A percentile compares a stretch with the other conserved stretches of the same genome.
Evolutionary conservation across 2,797 vertebrate species (phyloP).

Genomic region (Melanogrammus aeglefinus): DNA sequence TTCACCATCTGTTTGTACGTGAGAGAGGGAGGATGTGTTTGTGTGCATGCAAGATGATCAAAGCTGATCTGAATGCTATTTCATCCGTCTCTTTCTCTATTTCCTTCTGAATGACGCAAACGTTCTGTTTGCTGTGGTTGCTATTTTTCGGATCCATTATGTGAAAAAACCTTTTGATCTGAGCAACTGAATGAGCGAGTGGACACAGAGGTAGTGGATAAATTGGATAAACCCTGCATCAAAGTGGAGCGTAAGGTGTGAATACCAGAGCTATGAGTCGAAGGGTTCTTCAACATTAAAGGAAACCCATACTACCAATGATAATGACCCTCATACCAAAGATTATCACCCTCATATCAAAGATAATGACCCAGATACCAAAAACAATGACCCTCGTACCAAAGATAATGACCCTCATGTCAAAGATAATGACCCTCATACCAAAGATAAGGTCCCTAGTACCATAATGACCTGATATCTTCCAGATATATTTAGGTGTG

Average conservation of each 20-base stretch:
- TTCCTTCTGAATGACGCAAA: slow-evolving; percentile 35
- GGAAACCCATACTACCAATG: background rate
- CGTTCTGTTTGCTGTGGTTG: slow-evolving; percentile 24
- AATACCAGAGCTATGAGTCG: background rate
- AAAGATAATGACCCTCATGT: background rate
- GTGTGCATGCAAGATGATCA: background rate
- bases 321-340: background rate
- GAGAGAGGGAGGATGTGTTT: background rate
- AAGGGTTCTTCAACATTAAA: background rate
- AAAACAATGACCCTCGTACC: background rate
- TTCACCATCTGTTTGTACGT: background rate
- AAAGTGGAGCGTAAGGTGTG: slow-evolving; percentile 10
- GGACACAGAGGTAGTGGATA: slow-evolving; percentile 6
- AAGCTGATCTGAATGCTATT: slow-evolving; percentile 34
- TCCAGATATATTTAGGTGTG: too few relatives aligned
- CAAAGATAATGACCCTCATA: background rate
- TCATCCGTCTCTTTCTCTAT: slow-evolving; percentile 37
- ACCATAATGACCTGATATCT: too few relatives aligned
- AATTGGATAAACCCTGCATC: slow-evolving; percentile 13
- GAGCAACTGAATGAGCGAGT: slow-evolving; percentile 19
- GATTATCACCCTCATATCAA: background rate
- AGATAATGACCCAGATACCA: background rate
- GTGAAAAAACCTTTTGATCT: slow-evolving; percentile 37
- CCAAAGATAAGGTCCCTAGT: too few relatives aligned
- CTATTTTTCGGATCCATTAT: slow-evolving; percentile 44